These are phyloP conservation scores for Oxygymnocypris stewartii DNA, from an alignment of 2,113 vertebrate species.

Conservation along the genomic window DNA sequence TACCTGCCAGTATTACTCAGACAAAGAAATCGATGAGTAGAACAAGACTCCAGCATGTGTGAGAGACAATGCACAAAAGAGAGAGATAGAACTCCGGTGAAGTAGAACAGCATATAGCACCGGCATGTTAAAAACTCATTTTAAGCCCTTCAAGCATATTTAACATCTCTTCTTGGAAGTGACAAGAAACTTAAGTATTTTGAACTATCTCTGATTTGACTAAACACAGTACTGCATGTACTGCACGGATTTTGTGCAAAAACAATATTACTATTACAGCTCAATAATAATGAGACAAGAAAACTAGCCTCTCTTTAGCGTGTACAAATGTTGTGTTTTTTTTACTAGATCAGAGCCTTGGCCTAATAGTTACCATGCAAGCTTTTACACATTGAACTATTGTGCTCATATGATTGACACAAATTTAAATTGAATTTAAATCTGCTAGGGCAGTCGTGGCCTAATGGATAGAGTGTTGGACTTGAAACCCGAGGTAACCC, in stretches of 20 bases:
- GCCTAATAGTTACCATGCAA: neutral
- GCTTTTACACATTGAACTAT: neutral
- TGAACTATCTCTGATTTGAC: too few relatives aligned
- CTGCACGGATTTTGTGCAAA: constrained; percentile 22
- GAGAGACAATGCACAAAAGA: constrained; percentile 32
- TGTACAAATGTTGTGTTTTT: too few relatives aligned
- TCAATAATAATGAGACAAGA: constrained; percentile 16
- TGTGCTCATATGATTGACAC: neutral
- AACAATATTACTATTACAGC: neutral
- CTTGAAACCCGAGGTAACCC: too few relatives aligned
- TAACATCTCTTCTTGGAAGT: constrained; percentile 9
- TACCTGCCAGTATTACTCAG: constrained; percentile 46
- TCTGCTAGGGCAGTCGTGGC: too few relatives aligned
- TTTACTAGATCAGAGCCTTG: neutral
- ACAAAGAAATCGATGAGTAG: constrained; percentile 53
- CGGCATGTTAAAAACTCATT: constrained; percentile 28
- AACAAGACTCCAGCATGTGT: constrained; percentile 23
- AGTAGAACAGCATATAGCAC: constrained; percentile 33
- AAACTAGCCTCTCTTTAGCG: neutral
- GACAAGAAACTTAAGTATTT: constrained; percentile 33
- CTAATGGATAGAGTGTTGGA: too few relatives aligned
- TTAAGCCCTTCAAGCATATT: constrained; percentile 25
- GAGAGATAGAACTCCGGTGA: constrained; percentile 42
- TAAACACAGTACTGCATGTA: constrained; percentile 48
- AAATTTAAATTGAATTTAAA: too few relatives aligned